A percentile compares a stretch with the other conserved stretches of the same genome.
Evolutionary conservation across 2,113 vertebrate genomes (phyloP).

Genomic region (Cairina moschata): DNA sequence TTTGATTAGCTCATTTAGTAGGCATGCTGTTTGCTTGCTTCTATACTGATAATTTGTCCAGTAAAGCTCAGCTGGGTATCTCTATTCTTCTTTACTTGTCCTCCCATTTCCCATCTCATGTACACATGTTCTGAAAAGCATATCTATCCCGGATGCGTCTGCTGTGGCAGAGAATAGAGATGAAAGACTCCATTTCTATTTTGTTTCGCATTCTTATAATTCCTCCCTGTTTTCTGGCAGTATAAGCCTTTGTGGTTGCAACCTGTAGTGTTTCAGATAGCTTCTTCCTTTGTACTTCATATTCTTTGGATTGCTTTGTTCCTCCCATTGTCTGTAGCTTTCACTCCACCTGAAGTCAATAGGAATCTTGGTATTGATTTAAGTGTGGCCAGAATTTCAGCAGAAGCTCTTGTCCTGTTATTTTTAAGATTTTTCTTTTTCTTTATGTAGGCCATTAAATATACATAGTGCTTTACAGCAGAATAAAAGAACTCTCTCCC

Average conservation of each 20-base stretch:
- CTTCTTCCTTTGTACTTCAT: neutral
- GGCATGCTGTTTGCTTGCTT: neutral
- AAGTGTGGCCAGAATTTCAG: neutral
- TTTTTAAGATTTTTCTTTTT: neutral
- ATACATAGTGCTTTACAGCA: neutral
- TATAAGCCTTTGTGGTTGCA: neutral
- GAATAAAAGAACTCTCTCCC: neutral
- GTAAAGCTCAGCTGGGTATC: neutral
- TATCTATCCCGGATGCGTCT: neutral
- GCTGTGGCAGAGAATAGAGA: neutral
- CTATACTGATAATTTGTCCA: neutral
- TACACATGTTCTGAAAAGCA: neutral
- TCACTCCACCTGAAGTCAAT: conserved; percentile 1
- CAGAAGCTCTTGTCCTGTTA: neutral
- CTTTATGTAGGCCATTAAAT: neutral
- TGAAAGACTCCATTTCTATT: neutral
- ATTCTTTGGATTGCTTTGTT: neutral
- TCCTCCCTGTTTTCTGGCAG: neutral
- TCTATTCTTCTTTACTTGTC: neutral
- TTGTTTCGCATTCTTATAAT: neutral
- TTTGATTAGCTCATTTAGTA: conserved; percentile 30
- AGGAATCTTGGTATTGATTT: neutral
- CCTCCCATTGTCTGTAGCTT: conserved; percentile 4
- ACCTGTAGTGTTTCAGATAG: neutral
- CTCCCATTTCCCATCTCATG: neutral